Evolutionary conservation across 2,888 invertebrate species (phyloP), one percentile per base, ranked within the genome.

Genomic region (Eilema sororculum): DNA sequence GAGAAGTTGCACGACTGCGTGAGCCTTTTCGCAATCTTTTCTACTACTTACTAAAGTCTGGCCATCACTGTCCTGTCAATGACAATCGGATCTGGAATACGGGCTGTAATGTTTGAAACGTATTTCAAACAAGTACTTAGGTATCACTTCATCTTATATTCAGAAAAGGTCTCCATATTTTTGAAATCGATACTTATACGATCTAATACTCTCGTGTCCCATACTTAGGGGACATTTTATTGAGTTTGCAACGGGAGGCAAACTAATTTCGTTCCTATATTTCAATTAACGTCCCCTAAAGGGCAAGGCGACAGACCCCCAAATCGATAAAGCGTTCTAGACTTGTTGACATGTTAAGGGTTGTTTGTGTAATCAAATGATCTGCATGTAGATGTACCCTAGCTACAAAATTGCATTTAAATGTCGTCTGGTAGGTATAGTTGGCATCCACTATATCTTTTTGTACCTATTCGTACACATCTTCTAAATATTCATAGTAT

Each of bases 241-340:
- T 71, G 64, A 67, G 60, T 71, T 65, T 59, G 41, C 60, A 61
- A 61, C 60, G 52, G 52, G 24, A 67, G 63, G 22, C 13, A 67
- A 71, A 65, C 65, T 56, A 71, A 71, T 71, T 68, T 59, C 67
- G 16, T 37, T n/a, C 64, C 71, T 63, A 67, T 67, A 71, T 67
- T 71, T 71, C 71, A 67, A 71, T 71, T 71, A 71, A 59, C 28
- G 56, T 30, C 70, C 41, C 57, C 67, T n/a, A 64, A 71, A 67
- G 12, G 67, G 67, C 30, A 59, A 16, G 56, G 57, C 46, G 63
- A 58, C 24, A 58, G 52, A 67, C 37, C 16, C 58, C 24, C 59
- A 52, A 70, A 65, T 66, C 70, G 66, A 70, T 67, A 57, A 56
- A 71, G 28, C n/a, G 16, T 37, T 71, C 52, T 59, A 71, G 71